Conservation (phyloP, 2,888 invertebrate species). For the Caenorhabditis sp. region DNA sequence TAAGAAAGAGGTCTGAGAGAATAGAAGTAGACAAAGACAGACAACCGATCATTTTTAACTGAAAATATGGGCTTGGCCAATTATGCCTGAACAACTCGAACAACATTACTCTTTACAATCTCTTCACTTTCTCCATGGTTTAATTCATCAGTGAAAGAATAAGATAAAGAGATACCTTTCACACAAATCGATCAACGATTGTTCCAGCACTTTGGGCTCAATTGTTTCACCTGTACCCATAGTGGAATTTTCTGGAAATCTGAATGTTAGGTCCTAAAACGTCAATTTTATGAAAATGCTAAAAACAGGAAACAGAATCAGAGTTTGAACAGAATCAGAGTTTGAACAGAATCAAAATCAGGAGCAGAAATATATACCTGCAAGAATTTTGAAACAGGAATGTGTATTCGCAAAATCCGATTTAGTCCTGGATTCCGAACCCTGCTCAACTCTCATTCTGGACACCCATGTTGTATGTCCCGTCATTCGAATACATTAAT, state of each 20-base stretch:
- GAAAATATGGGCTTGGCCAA: neutral
- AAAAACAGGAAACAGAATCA: too few relatives aligned
- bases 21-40: constrained; percentile 17
- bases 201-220: constrained; percentile 34
- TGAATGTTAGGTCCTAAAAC: neutral
- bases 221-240: constrained; percentile 38
- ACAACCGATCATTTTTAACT: constrained; percentile 21
- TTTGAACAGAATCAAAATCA: too few relatives aligned
- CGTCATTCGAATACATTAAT: constrained; percentile 43
- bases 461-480: constrained; percentile 19
- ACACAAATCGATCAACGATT: constrained; percentile 42
- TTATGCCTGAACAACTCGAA: constrained; percentile 5
- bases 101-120: neutral
- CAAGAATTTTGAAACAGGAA: too few relatives aligned
- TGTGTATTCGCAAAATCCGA: too few relatives aligned
- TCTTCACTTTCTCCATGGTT: neutral
- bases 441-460: too few relatives aligned
- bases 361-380: too few relatives aligned
- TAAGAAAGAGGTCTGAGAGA: neutral
- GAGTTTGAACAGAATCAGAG: too few relatives aligned
- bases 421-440: too few relatives aligned
- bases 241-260: constrained; percentile 40
- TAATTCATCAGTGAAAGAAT: constrained; percentile 1
- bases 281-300: too few relatives aligned
- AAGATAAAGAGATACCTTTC: constrained; percentile 46